Conservation (phyloP, 2,888 invertebrate species). For the Sicus ferrugineus region DNA sequence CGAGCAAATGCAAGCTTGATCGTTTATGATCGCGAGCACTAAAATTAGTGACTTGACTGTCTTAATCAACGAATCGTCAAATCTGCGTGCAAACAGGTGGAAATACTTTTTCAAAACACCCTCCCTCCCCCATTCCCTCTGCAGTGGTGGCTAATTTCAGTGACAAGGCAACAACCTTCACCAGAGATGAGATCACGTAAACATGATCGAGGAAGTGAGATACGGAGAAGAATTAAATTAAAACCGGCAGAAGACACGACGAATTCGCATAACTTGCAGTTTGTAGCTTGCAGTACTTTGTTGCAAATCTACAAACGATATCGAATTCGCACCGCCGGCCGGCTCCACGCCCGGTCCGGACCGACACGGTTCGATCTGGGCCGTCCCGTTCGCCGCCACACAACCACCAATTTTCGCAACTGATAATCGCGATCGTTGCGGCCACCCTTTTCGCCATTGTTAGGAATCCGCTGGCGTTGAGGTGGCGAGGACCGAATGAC, state of each 20-base stretch:
- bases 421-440: conserved; percentile 29
- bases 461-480: conserved; percentile 1
- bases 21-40: conserved; percentile 1
- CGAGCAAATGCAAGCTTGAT: background rate
- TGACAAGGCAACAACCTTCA: too few relatives aligned
- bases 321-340: conserved; percentile 43
- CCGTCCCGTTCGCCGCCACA: background rate
- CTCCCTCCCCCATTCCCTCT: too few relatives aligned
- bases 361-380: background rate
- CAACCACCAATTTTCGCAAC: conserved; percentile 31
- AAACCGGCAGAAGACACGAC: background rate
- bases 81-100: too few relatives aligned
- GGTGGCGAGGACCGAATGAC: background rate
- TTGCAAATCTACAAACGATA: conserved; percentile 60
- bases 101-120: too few relatives aligned
- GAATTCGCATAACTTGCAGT: background rate
- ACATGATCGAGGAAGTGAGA: too few relatives aligned
- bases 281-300: conserved; percentile 31
- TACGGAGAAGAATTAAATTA: background rate
- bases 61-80: too few relatives aligned
- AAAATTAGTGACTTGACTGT: background rate
- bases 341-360: background rate
- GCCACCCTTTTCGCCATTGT: conserved; percentile 31
- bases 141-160: too few relatives aligned
- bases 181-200: too few relatives aligned